phyloP scores from a whole-genome alignment of 2,888 invertebrate species.

The Nipponacmea schrenckii region DNA sequence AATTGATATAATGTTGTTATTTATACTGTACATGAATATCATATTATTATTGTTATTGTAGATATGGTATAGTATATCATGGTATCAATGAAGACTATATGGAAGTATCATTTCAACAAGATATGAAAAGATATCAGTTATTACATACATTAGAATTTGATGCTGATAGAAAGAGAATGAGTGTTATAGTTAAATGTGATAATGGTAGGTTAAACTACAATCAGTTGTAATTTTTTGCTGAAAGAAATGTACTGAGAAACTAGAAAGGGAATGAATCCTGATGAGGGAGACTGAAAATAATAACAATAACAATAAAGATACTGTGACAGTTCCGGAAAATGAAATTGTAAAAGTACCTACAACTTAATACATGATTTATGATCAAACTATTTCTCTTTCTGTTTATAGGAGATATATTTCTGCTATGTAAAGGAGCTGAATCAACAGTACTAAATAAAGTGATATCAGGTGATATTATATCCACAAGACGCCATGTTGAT shows the following conservation, averaged over 20 bases:
- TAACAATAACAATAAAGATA: no score
- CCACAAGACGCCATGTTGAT: conserved; percentile 69
- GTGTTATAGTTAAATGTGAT: conserved; percentile 77
- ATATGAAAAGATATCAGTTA: conserved; percentile 73
- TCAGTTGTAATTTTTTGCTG: no score
- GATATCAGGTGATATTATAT: conserved; percentile 63
- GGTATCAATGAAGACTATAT: conserved; percentile 68
- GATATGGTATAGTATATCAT: conserved; percentile 72
- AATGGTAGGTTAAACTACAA: conserved; percentile 39
- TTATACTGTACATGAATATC: not conserved
- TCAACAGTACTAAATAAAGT: conserved; percentile 79
- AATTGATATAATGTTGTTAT: no score
- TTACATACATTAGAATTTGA: conserved; percentile 87
- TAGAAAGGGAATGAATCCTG: no score
- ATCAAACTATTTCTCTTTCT: not conserved
- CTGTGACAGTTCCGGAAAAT: no score
- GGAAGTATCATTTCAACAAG: conserved; percentile 68
- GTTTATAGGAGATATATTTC: conserved; percentile 73
- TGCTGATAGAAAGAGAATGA: conserved; percentile 88
- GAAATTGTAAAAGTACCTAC: no score
- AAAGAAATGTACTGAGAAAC: no score
- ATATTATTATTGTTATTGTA: conserved; percentile 39
- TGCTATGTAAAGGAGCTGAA: conserved; percentile 87
- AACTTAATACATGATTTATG: no score
- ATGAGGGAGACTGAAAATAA: no score